Evolutionary conservation across 64 coral and sea anemone genomes (phyloP), one percentile per base, ranked within the genome.

Genomic region (Stichodactyla helianthus): DNA sequence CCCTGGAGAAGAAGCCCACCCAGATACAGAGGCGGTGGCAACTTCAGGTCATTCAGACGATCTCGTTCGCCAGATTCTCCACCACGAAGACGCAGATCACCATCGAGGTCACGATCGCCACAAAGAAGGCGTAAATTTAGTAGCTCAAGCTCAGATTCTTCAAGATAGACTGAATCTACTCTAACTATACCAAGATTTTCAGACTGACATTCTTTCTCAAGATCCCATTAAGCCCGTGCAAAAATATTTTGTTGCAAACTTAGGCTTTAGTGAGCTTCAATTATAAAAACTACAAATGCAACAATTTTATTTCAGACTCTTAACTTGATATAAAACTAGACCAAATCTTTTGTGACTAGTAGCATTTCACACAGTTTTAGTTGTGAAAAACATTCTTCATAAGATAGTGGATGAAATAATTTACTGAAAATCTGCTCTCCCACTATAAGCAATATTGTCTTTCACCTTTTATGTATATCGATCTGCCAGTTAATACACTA

Each of bases 101-200:
- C 93, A 18, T 89, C 88, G 18, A 77, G 93, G 67, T 92, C 90
- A 25, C 83, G 91, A 9, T 99, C 97, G 6, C 97, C 97, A n/a
- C 87, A 85, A 1, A 89, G 93, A 70, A 79, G 93, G 52, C 90
- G 94, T 11, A 89, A 88, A 88, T 96, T 92, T 44, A 96, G 88
- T 51, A 90, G 94, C 52, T 96, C 94, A 56, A 96, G 94, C 16
- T 96, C 94, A 14, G 91, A 89, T 76, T 96, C 94, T 8, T 96
- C 94, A 16, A 87, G 91, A 55, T 96, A 85, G 62, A 79, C 35
- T 44, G 51, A 51, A n/a, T 50, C 9, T 35, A 12, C 6, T 13
- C 68, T 31, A 31, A 10, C n/a, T 5, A 27, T 6, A n/a, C 68
- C 20, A 27, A 26, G 6, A 9, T 74, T 31, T 74, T 35, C 26